Conservation (phyloP, 2,797 vertebrate species). For the Clarias pachynema region DNA sequence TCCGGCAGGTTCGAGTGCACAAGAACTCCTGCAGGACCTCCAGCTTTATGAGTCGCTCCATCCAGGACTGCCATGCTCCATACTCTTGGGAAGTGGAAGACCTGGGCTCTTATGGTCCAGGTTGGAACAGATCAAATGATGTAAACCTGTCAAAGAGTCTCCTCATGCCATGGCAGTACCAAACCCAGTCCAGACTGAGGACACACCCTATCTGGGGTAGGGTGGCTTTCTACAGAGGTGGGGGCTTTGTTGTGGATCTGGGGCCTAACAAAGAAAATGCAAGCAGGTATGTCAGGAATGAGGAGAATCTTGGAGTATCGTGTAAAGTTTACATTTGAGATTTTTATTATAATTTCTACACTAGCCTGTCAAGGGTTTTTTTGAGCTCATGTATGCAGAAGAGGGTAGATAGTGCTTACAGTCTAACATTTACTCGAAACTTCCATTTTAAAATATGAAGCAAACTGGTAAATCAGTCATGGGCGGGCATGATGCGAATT, state of each 20-base stretch:
- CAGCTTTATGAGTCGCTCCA: constrained; percentile 66
- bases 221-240: constrained; percentile 84
- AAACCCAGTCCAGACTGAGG: constrained; percentile 79
- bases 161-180: constrained; percentile 82
- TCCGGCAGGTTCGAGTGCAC: constrained; percentile 89
- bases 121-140: constrained; percentile 74
- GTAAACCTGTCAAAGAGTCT: constrained; percentile 63
- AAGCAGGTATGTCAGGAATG: constrained; percentile 75
- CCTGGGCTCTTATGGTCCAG: constrained; percentile 76
- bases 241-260: constrained; percentile 86
- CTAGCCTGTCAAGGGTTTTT: background rate
- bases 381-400: background rate
- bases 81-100: constrained; percentile 90
- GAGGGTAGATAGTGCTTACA: background rate
- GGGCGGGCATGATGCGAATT: background rate
- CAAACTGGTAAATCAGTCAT: background rate
- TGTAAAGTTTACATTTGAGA: background rate
- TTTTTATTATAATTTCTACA: background rate
- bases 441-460: background rate
- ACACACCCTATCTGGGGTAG: constrained; percentile 85
- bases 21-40: constrained; percentile 77
- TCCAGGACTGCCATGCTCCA: constrained; percentile 74
- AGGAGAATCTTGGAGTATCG: background rate
- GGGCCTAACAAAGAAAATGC: constrained; percentile 79
- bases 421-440: background rate